Base-by-base conservation (phyloP, 2,888 invertebrate species). In the Frankliniella fusca region DNA sequence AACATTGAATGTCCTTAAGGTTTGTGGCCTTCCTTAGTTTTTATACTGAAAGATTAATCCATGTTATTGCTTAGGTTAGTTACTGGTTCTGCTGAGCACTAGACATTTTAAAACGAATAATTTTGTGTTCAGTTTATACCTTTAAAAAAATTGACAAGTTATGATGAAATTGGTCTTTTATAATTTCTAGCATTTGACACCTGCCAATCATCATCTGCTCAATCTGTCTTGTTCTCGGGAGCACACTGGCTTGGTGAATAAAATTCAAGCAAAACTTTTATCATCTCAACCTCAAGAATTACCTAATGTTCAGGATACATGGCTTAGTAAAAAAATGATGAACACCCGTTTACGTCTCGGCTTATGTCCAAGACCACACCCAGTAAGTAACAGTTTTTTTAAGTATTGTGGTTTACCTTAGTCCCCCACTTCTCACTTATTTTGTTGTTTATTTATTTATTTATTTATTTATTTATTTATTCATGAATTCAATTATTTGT, bases 281-380 rank as follows among this genome's bases (percentile, higher is more conserved):
- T 61, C 61, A 18, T 20, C 61, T 38, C 38, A 38, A 61, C 12
- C 61, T 18, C 61, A 61, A 38, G 15, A 15, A 15, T 12, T 61
- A 38, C 61, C 3, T 61, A 0, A 61, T 61, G 38, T 27, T 27
- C 23, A 76, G 12, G 70, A 76, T 23, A 27, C 23, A 12, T 76
- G 70, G 70, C 70, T 76, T 10, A 76, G 7, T 12, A 76, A 27
- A 27, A 76, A 27, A 76, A 76, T 76, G 70, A 76, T 76, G 70
- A 27, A 76, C 10, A 76, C 70, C 3, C 70, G 70, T 27, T 0
- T 27, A 27, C n/a, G 27, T 9, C 12, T 76, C 10, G 70, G 70
- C 27, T 27, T 76, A 27, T 11, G 27, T 7, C 23, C 23, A 76
- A 23, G 27, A 76, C 27, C 27, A 10, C 27, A 76, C 12, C 12